phyloP scores from a whole-genome alignment of 2,113 vertebrate genomes.

The Symphodus melops region DNA sequence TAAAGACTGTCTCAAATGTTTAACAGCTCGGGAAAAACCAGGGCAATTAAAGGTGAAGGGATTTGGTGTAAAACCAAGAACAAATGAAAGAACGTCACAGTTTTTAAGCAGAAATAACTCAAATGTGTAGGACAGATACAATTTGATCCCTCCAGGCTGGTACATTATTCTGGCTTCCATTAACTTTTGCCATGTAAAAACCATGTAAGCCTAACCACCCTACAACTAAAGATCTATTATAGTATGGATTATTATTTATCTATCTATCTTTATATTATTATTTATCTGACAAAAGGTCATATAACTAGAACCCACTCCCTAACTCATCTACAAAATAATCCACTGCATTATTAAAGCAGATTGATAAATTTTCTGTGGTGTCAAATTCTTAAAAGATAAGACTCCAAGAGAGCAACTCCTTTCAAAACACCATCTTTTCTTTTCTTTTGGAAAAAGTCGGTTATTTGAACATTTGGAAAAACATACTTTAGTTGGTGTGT shows the following conservation, averaged over 20 bases:
- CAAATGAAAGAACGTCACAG: neutral
- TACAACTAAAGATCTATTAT: neutral
- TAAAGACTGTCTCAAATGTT: constrained; percentile 53
- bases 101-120: neutral
- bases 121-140: neutral
- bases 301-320: no score
- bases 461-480: no score
- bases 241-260: no score
- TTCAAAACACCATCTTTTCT: no score
- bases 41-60: constrained; percentile 36
- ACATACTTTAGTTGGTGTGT: no score
- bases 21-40: constrained; percentile 36
- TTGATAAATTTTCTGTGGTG: constrained; percentile 6
- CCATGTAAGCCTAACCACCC: neutral
- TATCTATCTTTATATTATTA: no score
- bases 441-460: no score
- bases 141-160: constrained; percentile 3
- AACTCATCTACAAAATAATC: neutral
- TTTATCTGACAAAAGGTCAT: no score
- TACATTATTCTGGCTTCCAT: neutral
- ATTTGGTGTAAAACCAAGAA: neutral
- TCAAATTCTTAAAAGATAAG: constrained; percentile 10
- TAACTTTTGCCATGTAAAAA: neutral
- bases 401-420: no score
- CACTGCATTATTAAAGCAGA: neutral